Percentiles rank a stretch among this genome's conserved stretches.
Conservation (phyloP, 2,888 invertebrate genomes). For the Rhogogaster chlorosoma region DNA sequence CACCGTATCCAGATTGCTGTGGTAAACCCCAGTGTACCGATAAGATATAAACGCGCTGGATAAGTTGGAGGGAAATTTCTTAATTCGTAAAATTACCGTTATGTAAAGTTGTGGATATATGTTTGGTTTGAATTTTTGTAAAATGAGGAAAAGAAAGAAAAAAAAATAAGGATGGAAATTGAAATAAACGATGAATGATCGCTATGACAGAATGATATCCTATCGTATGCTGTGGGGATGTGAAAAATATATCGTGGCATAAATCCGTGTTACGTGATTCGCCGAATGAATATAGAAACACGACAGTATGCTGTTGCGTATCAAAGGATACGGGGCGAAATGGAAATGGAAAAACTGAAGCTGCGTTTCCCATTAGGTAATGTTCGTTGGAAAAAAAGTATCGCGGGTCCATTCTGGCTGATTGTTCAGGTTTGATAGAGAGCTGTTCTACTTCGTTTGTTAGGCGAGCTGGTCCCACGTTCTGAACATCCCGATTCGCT, state of each 20-base stretch:
- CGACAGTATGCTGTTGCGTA: neutral
- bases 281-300: no score
- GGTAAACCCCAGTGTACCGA: slow-evolving; percentile 52
- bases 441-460: slow-evolving; percentile 12
- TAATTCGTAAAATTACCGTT: neutral
- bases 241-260: no score
- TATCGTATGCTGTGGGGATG: no score
- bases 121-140: neutral
- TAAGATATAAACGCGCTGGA: neutral
- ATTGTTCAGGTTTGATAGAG: slow-evolving; percentile 30
- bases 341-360: neutral
- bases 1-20: slow-evolving; percentile 57
- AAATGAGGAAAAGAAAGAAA: neutral
- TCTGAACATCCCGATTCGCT: slow-evolving; percentile 2
- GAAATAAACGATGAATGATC: neutral
- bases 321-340: neutral
- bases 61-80: no score
- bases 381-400: neutral
- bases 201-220: no score
- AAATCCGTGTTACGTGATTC: no score
- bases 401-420: slow-evolving; percentile 1
- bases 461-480: neutral
- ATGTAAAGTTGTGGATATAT: neutral
- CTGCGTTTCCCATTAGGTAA: neutral
- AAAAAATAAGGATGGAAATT: no score